phyloP scores from a whole-genome alignment of 2,888 invertebrate species.

The Lagria hirta region DNA sequence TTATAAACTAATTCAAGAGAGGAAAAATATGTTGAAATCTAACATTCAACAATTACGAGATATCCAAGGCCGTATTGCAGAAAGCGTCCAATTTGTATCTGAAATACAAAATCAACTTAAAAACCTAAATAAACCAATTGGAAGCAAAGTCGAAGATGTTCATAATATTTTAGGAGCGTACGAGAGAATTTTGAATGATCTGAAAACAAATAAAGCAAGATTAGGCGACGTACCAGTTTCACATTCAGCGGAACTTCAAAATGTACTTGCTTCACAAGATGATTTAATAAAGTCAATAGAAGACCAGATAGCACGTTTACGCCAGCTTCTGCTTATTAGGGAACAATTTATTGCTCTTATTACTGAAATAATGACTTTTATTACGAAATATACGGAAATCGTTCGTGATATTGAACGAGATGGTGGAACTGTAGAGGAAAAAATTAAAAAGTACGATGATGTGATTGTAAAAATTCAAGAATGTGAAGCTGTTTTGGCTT shows the following conservation, averaged over 20 bases:
- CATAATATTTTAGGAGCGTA: slow-evolving; percentile 78
- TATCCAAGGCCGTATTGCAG: slow-evolving; percentile 76
- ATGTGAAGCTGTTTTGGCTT: slow-evolving; percentile 82
- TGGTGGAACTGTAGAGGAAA: slow-evolving; percentile 79
- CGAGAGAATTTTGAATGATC: slow-evolving; percentile 73
- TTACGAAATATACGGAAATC: slow-evolving; percentile 82
- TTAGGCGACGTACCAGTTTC: slow-evolving; percentile 75
- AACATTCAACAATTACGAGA: slow-evolving; percentile 81
- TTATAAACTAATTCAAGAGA: slow-evolving; percentile 73
- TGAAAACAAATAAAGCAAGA: slow-evolving; percentile 77
- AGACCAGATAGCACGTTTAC: slow-evolving; percentile 79
- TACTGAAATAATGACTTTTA: slow-evolving; percentile 85
- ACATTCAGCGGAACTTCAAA: slow-evolving; percentile 76
- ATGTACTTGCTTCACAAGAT: slow-evolving; percentile 78
- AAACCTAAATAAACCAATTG: slow-evolving; percentile 81
- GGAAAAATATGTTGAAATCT: slow-evolving; percentile 71
- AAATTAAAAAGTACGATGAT: slow-evolving; percentile 84
- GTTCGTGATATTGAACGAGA: slow-evolving; percentile 84
- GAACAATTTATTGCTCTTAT: slow-evolving; percentile 87
- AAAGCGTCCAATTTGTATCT: slow-evolving; percentile 76
- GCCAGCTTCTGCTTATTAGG: slow-evolving; percentile 75
- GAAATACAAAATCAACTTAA: slow-evolving; percentile 82
- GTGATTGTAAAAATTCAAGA: slow-evolving; percentile 85
- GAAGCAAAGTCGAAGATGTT: slow-evolving; percentile 85
- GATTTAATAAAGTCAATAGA: slow-evolving; percentile 83